Base-by-base conservation (phyloP, 2,888 invertebrate genomes). In the Callosobruchus maculatus region DNA sequence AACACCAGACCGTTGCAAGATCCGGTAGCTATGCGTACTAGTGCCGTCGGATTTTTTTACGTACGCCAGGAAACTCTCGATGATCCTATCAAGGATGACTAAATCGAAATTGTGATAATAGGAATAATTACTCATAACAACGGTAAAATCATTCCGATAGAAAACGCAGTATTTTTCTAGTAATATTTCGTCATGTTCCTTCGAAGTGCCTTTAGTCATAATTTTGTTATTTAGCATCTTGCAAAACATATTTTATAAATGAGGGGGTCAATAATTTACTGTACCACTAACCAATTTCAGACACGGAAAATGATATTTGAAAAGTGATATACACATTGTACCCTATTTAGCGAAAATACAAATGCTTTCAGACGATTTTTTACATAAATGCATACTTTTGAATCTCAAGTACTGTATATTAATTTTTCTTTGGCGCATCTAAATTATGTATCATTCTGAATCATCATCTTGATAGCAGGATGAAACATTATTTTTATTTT, bases 1-100 rank as follows among this genome's bases (percentile, higher is more conserved):
- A 67, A 67, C 5, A 72, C 71, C 26, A 3, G 49, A 18, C 20
- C 69, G n/a, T 66, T 77, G 21, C 75, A 77, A 20, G 73, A 74
- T 20, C 66, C 72, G 0, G 31, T 71, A 21, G 70, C 71, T 9
- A 74, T 77, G 13, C 75, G 71, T 68, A 69, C 67, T 2, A 73
- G 74, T 21, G 76, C 74, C 31, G 76, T 74, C 13, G 49, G 49
- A 18, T 49, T 49, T 18, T 49, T 49, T 18, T 49, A 49, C 13
- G 49, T 49, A 13, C 21, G 78, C 13, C 49, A 49, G 18, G 7
- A 49, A 13, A 18, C 49, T 13, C 13, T 18, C 4, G 49, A 49
- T 13, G 9, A 5, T 49, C 13, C 13, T 49, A 18, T 1, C 13
- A 49, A 13, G 13, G 49, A 13, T 18, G 7, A 18, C 4, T 49